phyloP scores from a whole-genome alignment of 2,797 vertebrate species.

The Lutjanus argentimaculatus region DNA sequence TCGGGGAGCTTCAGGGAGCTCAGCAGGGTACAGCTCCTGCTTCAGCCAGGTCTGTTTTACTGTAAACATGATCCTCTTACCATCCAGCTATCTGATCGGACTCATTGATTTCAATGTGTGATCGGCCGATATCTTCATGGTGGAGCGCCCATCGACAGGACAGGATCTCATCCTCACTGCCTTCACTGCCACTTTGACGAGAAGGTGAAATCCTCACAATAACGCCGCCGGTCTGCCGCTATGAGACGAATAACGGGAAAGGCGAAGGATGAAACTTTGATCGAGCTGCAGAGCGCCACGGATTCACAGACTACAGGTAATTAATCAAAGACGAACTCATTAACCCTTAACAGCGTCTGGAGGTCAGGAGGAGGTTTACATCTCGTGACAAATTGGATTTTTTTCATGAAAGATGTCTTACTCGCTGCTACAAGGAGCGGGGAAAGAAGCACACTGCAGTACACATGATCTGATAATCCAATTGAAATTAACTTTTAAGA shows the following conservation, averaged over 20 bases:
- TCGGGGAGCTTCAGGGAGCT: conserved; percentile 21
- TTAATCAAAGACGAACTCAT: neutral
- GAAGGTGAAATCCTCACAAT: conserved; percentile 43
- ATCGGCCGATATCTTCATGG: neutral
- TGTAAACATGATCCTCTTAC: conserved; percentile 13
- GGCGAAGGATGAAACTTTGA: conserved; percentile 85
- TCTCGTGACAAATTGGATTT: neutral
- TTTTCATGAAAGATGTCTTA: neutral
- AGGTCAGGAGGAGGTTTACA: neutral
- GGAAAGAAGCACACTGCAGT: neutral
- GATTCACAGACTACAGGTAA: conserved; percentile 82
- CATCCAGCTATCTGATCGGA: neutral
- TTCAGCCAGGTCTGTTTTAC: neutral
- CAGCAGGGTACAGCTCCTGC: conserved; percentile 36
- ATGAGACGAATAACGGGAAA: conserved; percentile 87
- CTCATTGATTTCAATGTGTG: conserved; percentile 15
- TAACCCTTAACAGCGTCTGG: too few relatives aligned
- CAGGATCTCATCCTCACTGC: conserved; percentile 20
- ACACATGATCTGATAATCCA: neutral
- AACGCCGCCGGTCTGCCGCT: conserved; percentile 34
- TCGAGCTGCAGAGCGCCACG: conserved; percentile 82
- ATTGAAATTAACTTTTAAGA: neutral
- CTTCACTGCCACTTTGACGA: neutral
- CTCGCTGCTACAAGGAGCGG: neutral
- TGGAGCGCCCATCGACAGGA: conserved; percentile 13